Conservation (phyloP, 2,797 vertebrate genomes). For the Hypotaenidia philippensis region DNA sequence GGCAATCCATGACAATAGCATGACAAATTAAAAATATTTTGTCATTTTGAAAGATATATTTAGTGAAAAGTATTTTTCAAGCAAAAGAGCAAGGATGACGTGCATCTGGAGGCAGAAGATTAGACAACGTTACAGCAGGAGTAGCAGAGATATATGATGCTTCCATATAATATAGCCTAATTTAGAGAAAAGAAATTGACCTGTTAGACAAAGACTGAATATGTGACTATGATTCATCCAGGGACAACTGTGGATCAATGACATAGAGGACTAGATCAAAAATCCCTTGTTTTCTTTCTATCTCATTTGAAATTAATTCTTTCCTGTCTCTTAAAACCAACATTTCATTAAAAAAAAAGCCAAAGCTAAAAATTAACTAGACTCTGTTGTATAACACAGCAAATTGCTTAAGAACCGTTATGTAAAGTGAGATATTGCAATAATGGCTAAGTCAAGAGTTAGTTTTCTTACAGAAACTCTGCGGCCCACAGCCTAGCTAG, state of each 20-base stretch:
- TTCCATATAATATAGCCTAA: background rate
- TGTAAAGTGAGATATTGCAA: background rate
- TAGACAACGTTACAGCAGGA: constrained; percentile 38
- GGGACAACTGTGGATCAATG: background rate
- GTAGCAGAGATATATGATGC: background rate
- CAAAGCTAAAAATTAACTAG: background rate
- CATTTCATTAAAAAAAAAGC: background rate
- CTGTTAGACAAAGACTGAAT: constrained; percentile 14
- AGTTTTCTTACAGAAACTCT: background rate
- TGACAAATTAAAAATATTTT: constrained; percentile 75
- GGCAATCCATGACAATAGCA: background rate
- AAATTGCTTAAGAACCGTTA: background rate
- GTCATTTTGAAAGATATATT: constrained; percentile 72
- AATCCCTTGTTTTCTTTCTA: background rate
- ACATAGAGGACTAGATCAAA: background rate
- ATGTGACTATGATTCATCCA: background rate
- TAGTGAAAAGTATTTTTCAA: constrained; percentile 59
- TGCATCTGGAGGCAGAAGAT: constrained; percentile 36
- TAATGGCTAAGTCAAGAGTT: background rate
- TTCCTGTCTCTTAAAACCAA: background rate
- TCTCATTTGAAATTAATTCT: background rate
- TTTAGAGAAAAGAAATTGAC: constrained; percentile 30
- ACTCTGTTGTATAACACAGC: background rate
- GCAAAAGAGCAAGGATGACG: background rate
- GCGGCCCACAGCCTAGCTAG: background rate